Percentiles rank a stretch among this genome's conserved stretches.
Conservation (phyloP, 2,797 vertebrate genomes). For the Odontamblyopus lacepedii region DNA sequence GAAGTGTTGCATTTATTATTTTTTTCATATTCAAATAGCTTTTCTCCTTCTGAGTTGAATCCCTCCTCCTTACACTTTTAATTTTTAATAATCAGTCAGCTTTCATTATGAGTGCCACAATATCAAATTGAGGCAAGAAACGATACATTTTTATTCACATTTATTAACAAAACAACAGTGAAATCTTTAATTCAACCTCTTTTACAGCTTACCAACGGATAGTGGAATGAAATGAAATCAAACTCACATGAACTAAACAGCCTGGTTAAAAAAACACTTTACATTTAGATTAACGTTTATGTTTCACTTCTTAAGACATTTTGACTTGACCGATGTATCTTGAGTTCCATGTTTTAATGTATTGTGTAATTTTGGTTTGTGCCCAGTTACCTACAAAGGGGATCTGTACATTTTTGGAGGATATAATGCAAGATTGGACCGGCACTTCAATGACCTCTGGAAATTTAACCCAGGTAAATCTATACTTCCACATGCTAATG, state of each 20-base stretch:
- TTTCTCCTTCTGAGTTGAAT: background rate
- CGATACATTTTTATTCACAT: too few species aligned
- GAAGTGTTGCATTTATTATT: conserved; percentile 2
- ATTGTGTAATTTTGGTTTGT: conserved; percentile 8
- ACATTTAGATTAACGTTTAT: too few species aligned
- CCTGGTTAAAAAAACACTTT: background rate
- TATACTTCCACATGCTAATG: background rate
- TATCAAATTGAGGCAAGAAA: too few species aligned
- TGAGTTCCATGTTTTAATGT: background rate
- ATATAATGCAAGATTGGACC: conserved; percentile 95
- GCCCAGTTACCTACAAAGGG: conserved; percentile 90
- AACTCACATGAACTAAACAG: background rate
- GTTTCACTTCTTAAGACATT: too few species aligned
- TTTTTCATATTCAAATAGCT: background rate
- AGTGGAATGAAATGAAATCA: background rate
- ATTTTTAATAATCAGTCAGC: background rate
- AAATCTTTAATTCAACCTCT: background rate
- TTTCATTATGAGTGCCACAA: background rate
- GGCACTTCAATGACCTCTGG: conserved; percentile 98
- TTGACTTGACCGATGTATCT: background rate
- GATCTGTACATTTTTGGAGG: conserved; percentile 97
- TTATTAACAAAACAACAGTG: too few species aligned
- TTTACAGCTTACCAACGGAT: background rate
- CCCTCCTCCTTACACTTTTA: background rate
- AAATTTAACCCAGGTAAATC: conserved; percentile 94